phyloP scores from a whole-genome alignment of 2,113 vertebrate genomes.

The Laticauda laticaudata region DNA sequence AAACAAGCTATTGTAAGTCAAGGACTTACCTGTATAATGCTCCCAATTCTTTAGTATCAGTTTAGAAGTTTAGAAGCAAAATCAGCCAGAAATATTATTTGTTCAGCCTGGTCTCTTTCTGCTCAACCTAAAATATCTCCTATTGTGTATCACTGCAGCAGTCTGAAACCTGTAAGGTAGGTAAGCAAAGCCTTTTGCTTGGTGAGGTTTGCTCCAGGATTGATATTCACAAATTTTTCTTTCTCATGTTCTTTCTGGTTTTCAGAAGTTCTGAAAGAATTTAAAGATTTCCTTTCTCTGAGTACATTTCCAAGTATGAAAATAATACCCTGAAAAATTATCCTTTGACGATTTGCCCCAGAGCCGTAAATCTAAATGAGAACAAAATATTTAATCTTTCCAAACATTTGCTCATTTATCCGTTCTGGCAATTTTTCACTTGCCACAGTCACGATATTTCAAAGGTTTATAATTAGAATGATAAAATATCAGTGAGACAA shows the following conservation, averaged over 20 bases:
- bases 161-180: fast-evolving
- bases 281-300: background rate
- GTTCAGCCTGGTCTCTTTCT: background rate
- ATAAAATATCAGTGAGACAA: background rate
- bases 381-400: background rate
- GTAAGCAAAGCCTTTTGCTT: background rate
- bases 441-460: background rate
- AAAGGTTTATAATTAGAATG: background rate
- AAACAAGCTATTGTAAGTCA: background rate
- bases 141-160: fast-evolving
- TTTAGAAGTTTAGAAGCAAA: background rate
- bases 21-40: background rate
- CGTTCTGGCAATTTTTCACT: background rate
- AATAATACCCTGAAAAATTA: background rate
- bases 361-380: background rate
- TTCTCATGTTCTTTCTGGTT: background rate
- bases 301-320: background rate
- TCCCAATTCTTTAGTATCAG: background rate
- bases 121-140: background rate
- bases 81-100: background rate
- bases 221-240: background rate
- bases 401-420: background rate
- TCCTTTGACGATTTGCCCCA: background rate
- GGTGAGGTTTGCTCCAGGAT: background rate
- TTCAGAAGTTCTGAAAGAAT: background rate